Percentiles rank a stretch among this genome's conserved stretches.
These are phyloP conservation scores for Drosophila fungiperda DNA, from an alignment of 2,888 invertebrate genomes.

Conservation along the genomic window DNA sequence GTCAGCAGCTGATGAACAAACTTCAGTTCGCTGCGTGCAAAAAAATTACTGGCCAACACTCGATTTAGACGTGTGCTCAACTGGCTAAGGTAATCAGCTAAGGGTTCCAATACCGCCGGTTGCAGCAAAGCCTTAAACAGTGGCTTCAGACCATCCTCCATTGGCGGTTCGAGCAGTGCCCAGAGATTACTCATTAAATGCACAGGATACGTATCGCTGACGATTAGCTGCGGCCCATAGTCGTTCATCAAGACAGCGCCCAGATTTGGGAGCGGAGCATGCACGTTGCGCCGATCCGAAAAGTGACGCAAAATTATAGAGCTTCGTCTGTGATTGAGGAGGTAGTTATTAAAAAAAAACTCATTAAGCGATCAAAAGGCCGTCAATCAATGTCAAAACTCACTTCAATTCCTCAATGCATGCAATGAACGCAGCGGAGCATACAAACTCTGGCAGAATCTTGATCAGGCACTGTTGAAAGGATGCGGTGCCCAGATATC, in stretches of 20 bases:
- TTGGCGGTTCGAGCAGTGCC: constrained; percentile 71
- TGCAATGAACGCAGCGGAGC: constrained; percentile 71
- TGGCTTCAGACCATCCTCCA: constrained; percentile 53
- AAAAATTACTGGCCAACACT: constrained; percentile 81
- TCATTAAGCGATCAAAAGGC: constrained; percentile 20
- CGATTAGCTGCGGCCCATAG: constrained; percentile 80
- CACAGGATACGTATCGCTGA: constrained; percentile 82
- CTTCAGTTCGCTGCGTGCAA: constrained; percentile 88
- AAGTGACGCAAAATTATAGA: constrained; percentile 78
- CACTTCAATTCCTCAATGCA: constrained; percentile 76
- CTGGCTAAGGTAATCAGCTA: constrained; percentile 72
- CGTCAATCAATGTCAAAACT: constrained; percentile 46
- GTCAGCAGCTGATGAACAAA: constrained; percentile 84
- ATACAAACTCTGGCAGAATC: constrained; percentile 79
- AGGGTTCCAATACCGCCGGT: constrained; percentile 72
- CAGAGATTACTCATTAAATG: constrained; percentile 81
- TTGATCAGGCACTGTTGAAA: constrained; percentile 77
- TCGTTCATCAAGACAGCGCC: constrained; percentile 81
- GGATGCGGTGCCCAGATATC: constrained; percentile 47
- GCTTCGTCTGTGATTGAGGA: constrained; percentile 59
- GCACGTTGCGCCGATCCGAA: constrained; percentile 81
- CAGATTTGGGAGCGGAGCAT: constrained; percentile 82
- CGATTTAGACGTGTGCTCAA: constrained; percentile 69
- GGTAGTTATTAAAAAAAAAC: constrained; percentile 33
- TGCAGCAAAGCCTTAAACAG: constrained; percentile 71